A percentile compares a stretch with the other conserved stretches of the same genome.
These are phyloP conservation scores for Cephalopterus ornatus DNA, from an alignment of 2,113 vertebrate genomes.

Conservation along the genomic window DNA sequence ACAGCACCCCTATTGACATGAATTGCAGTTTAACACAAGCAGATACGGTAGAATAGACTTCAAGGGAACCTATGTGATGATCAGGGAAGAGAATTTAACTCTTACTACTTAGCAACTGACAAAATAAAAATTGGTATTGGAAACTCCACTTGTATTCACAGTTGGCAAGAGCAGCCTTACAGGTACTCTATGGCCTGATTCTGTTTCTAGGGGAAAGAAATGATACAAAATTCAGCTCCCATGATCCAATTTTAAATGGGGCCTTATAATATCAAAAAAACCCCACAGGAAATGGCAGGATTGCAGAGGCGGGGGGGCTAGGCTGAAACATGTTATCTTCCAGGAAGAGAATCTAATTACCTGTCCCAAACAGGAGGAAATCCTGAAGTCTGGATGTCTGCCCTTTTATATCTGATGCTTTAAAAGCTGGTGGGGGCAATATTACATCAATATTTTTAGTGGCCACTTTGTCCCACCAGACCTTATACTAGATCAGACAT, in stretches of 20 bases:
- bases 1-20: conserved; percentile 34
- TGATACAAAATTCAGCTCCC: background rate
- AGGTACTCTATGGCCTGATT: background rate
- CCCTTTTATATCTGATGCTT: background rate
- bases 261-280: background rate
- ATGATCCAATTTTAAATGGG: background rate
- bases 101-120: conserved; percentile 10
- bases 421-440: background rate
- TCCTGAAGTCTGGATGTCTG: background rate
- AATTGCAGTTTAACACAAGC: background rate
- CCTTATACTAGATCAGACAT: background rate
- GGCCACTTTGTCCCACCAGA: background rate
- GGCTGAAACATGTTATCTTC: background rate
- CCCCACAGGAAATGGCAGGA: background rate
- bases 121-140: background rate
- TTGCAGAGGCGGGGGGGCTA: background rate
- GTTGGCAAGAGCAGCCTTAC: background rate
- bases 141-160: background rate
- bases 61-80: conserved; percentile 4
- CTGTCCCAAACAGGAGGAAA: background rate
- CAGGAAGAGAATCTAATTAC: conserved; percentile 7
- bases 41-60: conserved; percentile 18
- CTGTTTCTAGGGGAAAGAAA: background rate
- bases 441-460: background rate
- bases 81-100: conserved; percentile 40